A percentile compares a stretch with the other conserved stretches of the same genome.
phyloP scores from a whole-genome alignment of 2,888 invertebrate genomes.

The Griposia aprilina region DNA sequence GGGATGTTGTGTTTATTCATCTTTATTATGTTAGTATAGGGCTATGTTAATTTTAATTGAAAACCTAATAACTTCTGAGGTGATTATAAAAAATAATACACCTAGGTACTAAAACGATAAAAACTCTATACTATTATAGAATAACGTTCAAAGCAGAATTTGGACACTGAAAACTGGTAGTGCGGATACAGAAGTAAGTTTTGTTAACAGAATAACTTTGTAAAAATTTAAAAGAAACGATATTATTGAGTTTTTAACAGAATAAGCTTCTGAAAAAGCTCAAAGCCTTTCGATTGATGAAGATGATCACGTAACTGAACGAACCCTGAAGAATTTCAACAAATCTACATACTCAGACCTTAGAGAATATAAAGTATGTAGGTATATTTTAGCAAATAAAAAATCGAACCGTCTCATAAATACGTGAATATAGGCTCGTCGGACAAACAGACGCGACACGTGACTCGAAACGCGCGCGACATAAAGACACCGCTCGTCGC shows the following conservation, averaged over 20 bases:
- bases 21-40: constrained; percentile 9
- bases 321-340: neutral
- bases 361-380: neutral
- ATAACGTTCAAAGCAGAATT: neutral
- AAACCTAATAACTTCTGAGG: neutral
- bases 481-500: too few relatives aligned
- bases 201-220: neutral
- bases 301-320: too few relatives aligned
- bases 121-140: neutral
- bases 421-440: constrained; percentile 13
- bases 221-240: neutral
- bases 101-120: neutral
- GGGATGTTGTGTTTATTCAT: neutral
- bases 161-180: neutral
- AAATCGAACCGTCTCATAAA: constrained; percentile 24
- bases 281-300: neutral
- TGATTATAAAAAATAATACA: neutral
- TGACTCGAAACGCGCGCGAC: too few relatives aligned
- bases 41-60: neutral
- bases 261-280: neutral
- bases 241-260: neutral
- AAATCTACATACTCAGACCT: neutral
- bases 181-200: neutral
- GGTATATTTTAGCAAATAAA: neutral
- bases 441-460: too few relatives aligned